These are phyloP conservation scores for Epizoanthus ramosus DNA, from an alignment of 92 coral and sea anemone genomes.

Conservation along the genomic window DNA sequence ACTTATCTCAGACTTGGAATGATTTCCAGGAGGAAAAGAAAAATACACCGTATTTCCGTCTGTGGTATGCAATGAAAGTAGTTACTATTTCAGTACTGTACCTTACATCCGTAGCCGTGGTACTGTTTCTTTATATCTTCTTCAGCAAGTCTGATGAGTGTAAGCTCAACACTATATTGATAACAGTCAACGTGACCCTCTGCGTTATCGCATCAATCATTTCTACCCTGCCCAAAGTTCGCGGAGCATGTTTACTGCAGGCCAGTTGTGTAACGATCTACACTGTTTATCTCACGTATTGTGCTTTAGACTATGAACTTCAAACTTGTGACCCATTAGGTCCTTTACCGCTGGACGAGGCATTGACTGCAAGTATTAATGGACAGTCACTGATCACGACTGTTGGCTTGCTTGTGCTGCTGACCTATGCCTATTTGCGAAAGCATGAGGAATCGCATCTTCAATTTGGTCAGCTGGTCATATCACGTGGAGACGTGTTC, in stretches of 20 bases:
- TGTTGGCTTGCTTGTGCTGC: slow-evolving; percentile 49
- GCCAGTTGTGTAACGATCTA: slow-evolving; percentile 66
- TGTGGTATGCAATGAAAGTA: slow-evolving; percentile 43
- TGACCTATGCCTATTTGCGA: slow-evolving; percentile 72
- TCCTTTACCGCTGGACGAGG: slow-evolving; percentile 34
- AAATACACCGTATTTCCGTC: background rate
- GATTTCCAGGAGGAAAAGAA: slow-evolving; percentile 44
- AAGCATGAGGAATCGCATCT: slow-evolving; percentile 44
- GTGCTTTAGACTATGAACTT: slow-evolving; percentile 64
- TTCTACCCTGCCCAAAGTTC: slow-evolving; percentile 40
- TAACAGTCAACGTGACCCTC: slow-evolving; percentile 55
- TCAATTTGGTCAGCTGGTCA: slow-evolving; percentile 36
- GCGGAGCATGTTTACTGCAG: slow-evolving; percentile 55
- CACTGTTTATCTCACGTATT: slow-evolving; percentile 63
- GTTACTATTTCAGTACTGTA: slow-evolving; percentile 44
- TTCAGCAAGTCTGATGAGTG: slow-evolving; percentile 70
- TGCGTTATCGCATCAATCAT: slow-evolving; percentile 60
- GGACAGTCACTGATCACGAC: slow-evolving; percentile 56
- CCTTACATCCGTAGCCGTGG: slow-evolving; percentile 36
- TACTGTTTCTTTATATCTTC: slow-evolving; percentile 51
- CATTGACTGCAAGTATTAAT: slow-evolving; percentile 39
- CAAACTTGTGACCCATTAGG: slow-evolving; percentile 54
- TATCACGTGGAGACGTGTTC: slow-evolving; percentile 52
- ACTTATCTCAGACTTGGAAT: slow-evolving; percentile 64
- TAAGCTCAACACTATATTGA: slow-evolving; percentile 53